Evolutionary conservation across 2,113 vertebrate genomes (phyloP).

Genomic region (Noturus placidus): DNA sequence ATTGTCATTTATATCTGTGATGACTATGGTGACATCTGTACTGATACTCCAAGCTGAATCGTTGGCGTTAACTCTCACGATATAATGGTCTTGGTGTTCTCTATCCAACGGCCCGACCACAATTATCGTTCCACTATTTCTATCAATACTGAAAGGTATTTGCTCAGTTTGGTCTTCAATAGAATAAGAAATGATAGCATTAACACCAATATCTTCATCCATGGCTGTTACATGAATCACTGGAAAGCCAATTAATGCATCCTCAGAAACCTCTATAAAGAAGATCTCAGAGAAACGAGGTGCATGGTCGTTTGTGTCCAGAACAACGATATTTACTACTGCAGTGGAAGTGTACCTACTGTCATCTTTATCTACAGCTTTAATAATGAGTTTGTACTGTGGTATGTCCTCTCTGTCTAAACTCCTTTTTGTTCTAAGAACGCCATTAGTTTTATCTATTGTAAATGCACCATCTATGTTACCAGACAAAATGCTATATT

Average conservation of each 20-base stretch:
- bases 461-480: slow-evolving; percentile 61
- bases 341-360: slow-evolving; percentile 58
- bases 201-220: slow-evolving; percentile 69
- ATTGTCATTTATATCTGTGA: slow-evolving; percentile 74
- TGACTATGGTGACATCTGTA: slow-evolving; percentile 68
- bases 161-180: slow-evolving; percentile 58
- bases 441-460: slow-evolving; percentile 66
- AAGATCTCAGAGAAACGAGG: slow-evolving; percentile 72
- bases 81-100: slow-evolving; percentile 66
- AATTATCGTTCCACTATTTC: slow-evolving; percentile 61
- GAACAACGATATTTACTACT: slow-evolving; percentile 62
- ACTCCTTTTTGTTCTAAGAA: slow-evolving; percentile 62
- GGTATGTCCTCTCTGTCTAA: slow-evolving; percentile 69
- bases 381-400: slow-evolving; percentile 65
- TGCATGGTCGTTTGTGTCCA: slow-evolving; percentile 74
- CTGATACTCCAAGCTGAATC: slow-evolving; percentile 74
- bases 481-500: slow-evolving; percentile 67
- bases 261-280: slow-evolving; percentile 64
- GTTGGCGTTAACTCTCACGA: slow-evolving; percentile 70
- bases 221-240: slow-evolving; percentile 62
- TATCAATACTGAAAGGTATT: slow-evolving; percentile 67
- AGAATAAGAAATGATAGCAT: slow-evolving; percentile 65
- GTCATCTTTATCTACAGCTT: slow-evolving; percentile 65
- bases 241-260: slow-evolving; percentile 64
- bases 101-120: slow-evolving; percentile 65